These are phyloP conservation scores for Chionoecetes opilio DNA, from an alignment of 1,140 invertebrate species.

Conservation along the genomic window DNA sequence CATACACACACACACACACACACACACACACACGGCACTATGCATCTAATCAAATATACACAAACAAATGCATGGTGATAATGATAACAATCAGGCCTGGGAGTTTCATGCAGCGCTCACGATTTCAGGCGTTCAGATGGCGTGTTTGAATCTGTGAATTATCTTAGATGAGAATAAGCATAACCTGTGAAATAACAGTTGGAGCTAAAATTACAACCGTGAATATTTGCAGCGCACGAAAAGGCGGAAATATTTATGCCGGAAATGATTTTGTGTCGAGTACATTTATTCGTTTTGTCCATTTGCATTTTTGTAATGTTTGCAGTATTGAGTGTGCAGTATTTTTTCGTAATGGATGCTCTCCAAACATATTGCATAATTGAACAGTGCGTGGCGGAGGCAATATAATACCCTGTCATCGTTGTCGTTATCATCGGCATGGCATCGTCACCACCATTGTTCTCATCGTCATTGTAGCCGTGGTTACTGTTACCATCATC, in stretches of 20 bases:
- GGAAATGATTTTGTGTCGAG: too few relatives aligned
- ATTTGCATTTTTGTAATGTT: constrained; percentile 31
- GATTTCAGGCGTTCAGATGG: too few relatives aligned
- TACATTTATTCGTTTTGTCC: background rate
- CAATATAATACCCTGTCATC: background rate
- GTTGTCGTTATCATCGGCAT: background rate
- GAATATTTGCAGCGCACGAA: too few relatives aligned
- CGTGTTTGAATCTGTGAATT: too few relatives aligned
- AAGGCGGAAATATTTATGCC: too few relatives aligned
- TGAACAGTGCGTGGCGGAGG: background rate
- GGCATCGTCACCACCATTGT: background rate
- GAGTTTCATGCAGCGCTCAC: too few relatives aligned
- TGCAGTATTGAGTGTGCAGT: background rate
- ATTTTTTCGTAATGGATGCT: background rate
- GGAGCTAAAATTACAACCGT: too few relatives aligned
- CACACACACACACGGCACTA: background rate
- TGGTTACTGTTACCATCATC: background rate
- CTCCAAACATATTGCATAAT: background rate
- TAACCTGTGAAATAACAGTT: too few relatives aligned
- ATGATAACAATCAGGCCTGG: background rate
- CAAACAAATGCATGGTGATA: background rate
- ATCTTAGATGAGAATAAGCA: too few relatives aligned
- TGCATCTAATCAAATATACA: background rate
- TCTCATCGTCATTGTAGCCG: background rate
- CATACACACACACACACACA: too few relatives aligned